A percentile compares a stretch with the other conserved stretches of the same genome.
Evolutionary conservation across 2,797 vertebrate species (phyloP).

Genomic region (Pantherophis alleghaniensis): DNA sequence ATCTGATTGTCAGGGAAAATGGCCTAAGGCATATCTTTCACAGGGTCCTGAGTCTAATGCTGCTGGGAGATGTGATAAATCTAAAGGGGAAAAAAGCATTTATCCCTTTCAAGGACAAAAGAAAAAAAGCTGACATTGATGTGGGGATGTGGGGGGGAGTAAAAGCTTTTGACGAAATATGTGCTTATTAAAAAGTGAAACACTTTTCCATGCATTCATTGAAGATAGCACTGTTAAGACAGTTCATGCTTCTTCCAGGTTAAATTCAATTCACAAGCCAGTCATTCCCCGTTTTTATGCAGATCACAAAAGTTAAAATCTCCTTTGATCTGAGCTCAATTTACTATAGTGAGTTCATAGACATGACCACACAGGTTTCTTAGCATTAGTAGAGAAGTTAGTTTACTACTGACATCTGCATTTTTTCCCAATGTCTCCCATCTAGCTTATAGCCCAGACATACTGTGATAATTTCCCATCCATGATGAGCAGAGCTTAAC

Average conservation of each 20-base stretch:
- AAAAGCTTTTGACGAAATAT: neutral
- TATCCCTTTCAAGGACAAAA: neutral
- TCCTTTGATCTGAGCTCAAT: neutral
- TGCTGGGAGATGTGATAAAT: neutral
- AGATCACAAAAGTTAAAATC: neutral
- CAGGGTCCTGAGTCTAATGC: neutral
- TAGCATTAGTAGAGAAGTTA: neutral
- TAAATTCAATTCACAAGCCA: neutral
- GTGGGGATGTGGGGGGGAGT: too few species aligned
- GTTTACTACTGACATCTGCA: neutral
- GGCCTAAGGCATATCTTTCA: neutral
- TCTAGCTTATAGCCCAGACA: neutral
- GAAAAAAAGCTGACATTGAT: neutral
- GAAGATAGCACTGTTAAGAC: neutral
- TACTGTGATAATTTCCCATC: neutral
- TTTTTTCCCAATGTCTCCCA: neutral
- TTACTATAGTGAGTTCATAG: neutral
- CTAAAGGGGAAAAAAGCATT: neutral
- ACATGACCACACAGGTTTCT: neutral
- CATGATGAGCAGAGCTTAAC: neutral
- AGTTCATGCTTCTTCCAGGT: neutral
- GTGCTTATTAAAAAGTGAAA: neutral
- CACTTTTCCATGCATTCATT: neutral
- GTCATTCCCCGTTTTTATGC: neutral
- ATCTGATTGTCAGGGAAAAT: slow-evolving; percentile 15